Evolutionary conservation across 2,113 vertebrate species (phyloP).

Genomic region (Brachypteracias leptosomus): DNA sequence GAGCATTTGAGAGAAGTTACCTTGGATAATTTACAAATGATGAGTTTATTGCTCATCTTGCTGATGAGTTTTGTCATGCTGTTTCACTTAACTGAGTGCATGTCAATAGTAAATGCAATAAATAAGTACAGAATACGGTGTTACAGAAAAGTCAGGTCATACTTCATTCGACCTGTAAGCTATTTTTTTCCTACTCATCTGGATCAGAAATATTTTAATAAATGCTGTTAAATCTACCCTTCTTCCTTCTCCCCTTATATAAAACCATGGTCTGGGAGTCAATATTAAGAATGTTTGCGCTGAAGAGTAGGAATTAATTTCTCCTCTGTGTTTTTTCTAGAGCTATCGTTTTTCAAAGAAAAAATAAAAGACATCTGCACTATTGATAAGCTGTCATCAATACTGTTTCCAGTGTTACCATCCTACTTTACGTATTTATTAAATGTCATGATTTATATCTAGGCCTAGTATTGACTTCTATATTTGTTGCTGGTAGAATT

Average conservation of each 20-base stretch:
- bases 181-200: not conserved
- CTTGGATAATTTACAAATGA: not conserved
- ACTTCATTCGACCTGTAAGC: not conserved
- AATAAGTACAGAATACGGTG: not conserved
- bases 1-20: not conserved
- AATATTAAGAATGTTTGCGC: not conserved
- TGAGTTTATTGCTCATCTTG: not conserved
- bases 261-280: not conserved
- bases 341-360: not conserved
- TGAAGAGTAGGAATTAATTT: not conserved
- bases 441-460: not conserved
- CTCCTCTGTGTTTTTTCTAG: not conserved
- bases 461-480: not conserved
- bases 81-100: not conserved
- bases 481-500: not conserved
- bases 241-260: not conserved
- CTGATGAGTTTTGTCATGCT: not conserved
- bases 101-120: not conserved
- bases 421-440: not conserved
- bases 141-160: not conserved
- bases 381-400: not conserved
- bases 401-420: not conserved
- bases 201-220: not conserved
- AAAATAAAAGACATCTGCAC: not conserved
- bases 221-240: not conserved